Percentiles rank a stretch among this genome's conserved stretches.
These are phyloP conservation scores for Pseudocheirus occidentalis DNA, from an alignment of 2,797 vertebrate species.

Conservation along the genomic window DNA sequence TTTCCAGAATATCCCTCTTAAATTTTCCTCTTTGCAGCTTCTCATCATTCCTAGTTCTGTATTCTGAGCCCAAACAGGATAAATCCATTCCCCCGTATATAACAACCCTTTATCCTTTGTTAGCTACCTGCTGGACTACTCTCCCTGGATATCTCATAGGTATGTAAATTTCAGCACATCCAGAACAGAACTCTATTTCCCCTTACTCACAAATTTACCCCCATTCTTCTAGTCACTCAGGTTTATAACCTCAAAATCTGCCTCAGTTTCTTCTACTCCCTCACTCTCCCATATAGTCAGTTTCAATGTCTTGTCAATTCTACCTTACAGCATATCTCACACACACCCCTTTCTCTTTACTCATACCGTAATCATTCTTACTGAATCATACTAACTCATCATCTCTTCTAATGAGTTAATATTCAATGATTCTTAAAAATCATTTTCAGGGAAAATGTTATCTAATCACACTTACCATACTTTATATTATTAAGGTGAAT, in stretches of 20 bases:
- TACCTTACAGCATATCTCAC: background rate
- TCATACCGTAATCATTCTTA: background rate
- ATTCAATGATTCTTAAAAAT: background rate
- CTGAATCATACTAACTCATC: background rate
- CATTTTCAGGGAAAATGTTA: background rate
- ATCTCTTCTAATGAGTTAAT: background rate
- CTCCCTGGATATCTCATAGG: background rate
- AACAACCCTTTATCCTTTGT: background rate
- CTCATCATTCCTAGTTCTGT: background rate
- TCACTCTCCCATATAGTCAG: background rate
- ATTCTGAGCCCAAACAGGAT: background rate
- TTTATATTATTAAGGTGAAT: background rate
- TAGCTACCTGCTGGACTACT: background rate
- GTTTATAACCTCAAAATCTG: background rate
- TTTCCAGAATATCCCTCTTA: background rate
- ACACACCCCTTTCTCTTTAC: background rate
- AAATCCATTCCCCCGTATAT: background rate
- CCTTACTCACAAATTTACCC: background rate
- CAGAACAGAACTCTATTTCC: background rate
- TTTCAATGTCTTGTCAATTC: background rate
- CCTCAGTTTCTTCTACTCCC: background rate
- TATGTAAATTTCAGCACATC: background rate
- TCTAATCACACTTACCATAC: background rate
- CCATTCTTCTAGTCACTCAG: background rate
- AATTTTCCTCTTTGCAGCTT: background rate